Percentiles rank a stretch among this genome's conserved stretches.
phyloP scores from a whole-genome alignment of 2,888 invertebrate genomes.

The Drosophila anomalipes region DNA sequence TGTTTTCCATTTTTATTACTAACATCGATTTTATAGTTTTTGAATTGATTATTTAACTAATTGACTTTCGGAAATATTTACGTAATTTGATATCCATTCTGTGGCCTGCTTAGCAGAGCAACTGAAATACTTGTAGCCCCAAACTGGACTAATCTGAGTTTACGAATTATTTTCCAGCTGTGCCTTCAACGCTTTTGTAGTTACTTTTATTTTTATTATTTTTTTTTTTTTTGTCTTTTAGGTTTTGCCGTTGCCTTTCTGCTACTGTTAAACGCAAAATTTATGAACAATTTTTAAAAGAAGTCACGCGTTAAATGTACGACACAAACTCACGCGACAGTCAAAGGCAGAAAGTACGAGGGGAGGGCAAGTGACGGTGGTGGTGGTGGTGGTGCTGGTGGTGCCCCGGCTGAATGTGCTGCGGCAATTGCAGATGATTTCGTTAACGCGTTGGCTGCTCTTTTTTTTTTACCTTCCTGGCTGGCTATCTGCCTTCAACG shows the following conservation, averaged over 20 bases:
- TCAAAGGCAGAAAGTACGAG: constrained; percentile 15
- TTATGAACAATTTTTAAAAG: constrained; percentile 80
- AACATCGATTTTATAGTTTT: not conserved
- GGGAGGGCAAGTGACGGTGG: not conserved
- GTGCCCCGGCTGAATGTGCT: not conserved
- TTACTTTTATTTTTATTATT: not conserved
- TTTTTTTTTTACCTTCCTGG: constrained; percentile 20
- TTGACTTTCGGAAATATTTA: not conserved
- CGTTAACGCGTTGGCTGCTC: constrained; percentile 71
- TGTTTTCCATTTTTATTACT: not conserved
- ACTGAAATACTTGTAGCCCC: constrained; percentile 6
- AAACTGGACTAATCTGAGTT: constrained; percentile 5
- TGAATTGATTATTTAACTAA: not conserved
- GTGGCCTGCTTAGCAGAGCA: constrained; percentile 21
- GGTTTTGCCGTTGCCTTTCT: constrained; percentile 52
- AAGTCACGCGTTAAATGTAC: constrained; percentile 80
- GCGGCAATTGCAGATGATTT: constrained; percentile 72
- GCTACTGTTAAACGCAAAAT: constrained; percentile 81
- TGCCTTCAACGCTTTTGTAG: constrained; percentile 55
- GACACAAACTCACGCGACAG: constrained; percentile 79
- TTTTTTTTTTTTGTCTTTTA: not conserved
- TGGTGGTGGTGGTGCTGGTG: not conserved
- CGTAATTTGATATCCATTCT: not conserved
- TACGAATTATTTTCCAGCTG: constrained; percentile 43
- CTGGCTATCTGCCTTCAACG: constrained; percentile 29